These are phyloP conservation scores for Dipodomys ordii DNA, from an alignment of 2,113 vertebrate genomes.

Conservation along the genomic window DNA sequence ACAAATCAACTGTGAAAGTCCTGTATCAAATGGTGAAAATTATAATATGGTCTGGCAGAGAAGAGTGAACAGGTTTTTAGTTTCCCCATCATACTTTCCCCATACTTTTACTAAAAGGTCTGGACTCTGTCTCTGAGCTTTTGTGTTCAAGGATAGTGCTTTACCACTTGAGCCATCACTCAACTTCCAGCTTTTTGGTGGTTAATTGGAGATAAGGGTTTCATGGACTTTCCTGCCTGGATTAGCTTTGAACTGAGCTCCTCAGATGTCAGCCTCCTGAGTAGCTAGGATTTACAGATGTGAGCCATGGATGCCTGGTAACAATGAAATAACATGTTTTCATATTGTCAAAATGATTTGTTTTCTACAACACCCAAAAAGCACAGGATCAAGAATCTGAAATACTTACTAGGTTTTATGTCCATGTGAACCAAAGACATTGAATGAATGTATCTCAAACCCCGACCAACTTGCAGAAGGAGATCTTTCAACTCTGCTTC, in stretches of 20 bases:
- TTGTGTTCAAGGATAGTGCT: too few relatives aligned
- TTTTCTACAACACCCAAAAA: slow-evolving; percentile 36
- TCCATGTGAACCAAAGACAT: slow-evolving; percentile 99
- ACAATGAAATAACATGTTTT: background rate
- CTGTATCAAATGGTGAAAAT: background rate
- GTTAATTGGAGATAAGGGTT: too few relatives aligned
- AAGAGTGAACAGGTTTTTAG: background rate
- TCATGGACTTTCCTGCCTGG: too few relatives aligned
- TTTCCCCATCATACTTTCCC: background rate
- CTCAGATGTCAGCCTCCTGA: too few relatives aligned
- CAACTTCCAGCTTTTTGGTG: too few relatives aligned
- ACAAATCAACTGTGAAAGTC: slow-evolving; percentile 25
- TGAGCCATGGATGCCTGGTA: too few relatives aligned
- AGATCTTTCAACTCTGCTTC: slow-evolving; percentile 96
- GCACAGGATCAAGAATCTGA: slow-evolving; percentile 20
- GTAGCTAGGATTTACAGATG: too few relatives aligned
- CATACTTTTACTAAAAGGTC: background rate
- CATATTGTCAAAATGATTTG: slow-evolving; percentile 26
- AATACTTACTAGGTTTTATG: slow-evolving; percentile 97
- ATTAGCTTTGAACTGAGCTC: too few relatives aligned
- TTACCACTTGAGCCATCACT: too few relatives aligned
- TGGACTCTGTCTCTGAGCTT: too few relatives aligned
- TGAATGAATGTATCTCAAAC: slow-evolving; percentile 97
- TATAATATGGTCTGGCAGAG: background rate
- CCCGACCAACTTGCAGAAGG: slow-evolving; percentile 94